Percentiles rank a stretch among this genome's conserved stretches.
phyloP scores from a whole-genome alignment of 2,113 vertebrate species.

The Cynocephalus volans region DNA sequence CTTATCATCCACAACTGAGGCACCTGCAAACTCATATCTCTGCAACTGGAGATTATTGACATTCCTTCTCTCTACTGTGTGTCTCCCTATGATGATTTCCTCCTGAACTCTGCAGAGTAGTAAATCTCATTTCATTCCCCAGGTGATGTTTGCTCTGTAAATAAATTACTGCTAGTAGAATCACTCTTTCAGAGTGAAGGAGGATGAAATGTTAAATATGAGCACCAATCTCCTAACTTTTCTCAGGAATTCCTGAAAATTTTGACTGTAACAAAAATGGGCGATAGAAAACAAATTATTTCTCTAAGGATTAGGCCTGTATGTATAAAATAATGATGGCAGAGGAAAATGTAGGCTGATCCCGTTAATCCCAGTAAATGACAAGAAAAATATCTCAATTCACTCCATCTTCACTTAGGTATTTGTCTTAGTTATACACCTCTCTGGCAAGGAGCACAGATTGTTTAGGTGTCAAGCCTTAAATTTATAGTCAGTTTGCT shows the following conservation, averaged over 20 bases:
- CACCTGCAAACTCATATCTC: neutral
- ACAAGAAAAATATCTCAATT: neutral
- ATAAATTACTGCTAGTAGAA: conserved; percentile 57
- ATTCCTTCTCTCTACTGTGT: neutral
- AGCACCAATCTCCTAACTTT: conserved; percentile 11
- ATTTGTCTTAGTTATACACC: neutral
- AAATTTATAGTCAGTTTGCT: conserved; percentile 43
- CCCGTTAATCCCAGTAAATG: neutral
- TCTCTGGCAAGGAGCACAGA: neutral
- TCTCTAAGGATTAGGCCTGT: neutral
- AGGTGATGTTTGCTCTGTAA: conserved; percentile 17
- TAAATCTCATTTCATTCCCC: conserved; percentile 55
- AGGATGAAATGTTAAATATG: conserved; percentile 9
- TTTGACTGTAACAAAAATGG: neutral
- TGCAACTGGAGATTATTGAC: neutral
- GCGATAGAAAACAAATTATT: neutral
- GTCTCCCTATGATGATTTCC: neutral
- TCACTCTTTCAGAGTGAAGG: conserved; percentile 7
- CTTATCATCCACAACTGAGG: too few relatives aligned
- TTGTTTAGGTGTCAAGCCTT: neutral
- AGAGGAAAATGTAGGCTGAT: neutral
- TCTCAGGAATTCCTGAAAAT: neutral
- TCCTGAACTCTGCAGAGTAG: neutral
- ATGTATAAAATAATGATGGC: conserved; percentile 27
- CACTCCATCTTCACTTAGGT: neutral